These are phyloP conservation scores for Apotomis betuletana DNA, from an alignment of 2,888 invertebrate genomes.

Conservation along the genomic window DNA sequence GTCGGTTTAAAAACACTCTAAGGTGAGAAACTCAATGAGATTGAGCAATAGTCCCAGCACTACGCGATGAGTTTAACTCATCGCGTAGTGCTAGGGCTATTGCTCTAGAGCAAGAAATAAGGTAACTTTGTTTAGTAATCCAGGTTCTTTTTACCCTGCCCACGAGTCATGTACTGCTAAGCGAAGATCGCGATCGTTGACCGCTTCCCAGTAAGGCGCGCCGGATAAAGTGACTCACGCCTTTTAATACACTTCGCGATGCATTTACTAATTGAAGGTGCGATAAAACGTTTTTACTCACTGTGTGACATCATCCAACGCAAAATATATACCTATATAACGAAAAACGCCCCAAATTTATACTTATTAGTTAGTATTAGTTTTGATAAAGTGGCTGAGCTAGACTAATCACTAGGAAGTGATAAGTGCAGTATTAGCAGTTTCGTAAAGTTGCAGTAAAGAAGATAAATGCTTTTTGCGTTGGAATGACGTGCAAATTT, in stretches of 20 bases:
- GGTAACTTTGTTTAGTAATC: conserved; percentile 8
- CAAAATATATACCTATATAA: background rate
- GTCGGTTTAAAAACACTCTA: too few species aligned
- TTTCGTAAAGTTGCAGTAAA: too few species aligned
- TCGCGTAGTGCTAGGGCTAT: background rate
- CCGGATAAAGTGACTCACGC: conserved; percentile 24
- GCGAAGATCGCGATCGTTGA: conserved; percentile 52
- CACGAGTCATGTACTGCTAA: conserved; percentile 41
- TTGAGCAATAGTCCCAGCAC: too few species aligned
- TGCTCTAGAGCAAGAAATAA: background rate
- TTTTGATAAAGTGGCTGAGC: too few species aligned
- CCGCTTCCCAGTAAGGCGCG: conserved; percentile 43
- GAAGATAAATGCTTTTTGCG: too few species aligned
- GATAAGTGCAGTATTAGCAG: too few species aligned
- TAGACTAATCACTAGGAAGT: too few species aligned
- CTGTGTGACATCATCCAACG: background rate
- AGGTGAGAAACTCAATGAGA: too few species aligned
- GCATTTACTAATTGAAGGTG: conserved; percentile 25
- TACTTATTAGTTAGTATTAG: too few species aligned
- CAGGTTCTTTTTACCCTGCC: conserved; percentile 22
- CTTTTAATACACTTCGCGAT: conserved; percentile 29
- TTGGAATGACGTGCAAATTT: too few species aligned
- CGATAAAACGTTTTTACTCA: conserved; percentile 7
- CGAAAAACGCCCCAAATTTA: background rate
- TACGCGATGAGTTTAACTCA: too few species aligned